Percentiles rank a stretch among this genome's conserved stretches.
These are phyloP conservation scores for Plumapathes pennacea DNA, from an alignment of 92 coral and sea anemone genomes.

Conservation along the genomic window DNA sequence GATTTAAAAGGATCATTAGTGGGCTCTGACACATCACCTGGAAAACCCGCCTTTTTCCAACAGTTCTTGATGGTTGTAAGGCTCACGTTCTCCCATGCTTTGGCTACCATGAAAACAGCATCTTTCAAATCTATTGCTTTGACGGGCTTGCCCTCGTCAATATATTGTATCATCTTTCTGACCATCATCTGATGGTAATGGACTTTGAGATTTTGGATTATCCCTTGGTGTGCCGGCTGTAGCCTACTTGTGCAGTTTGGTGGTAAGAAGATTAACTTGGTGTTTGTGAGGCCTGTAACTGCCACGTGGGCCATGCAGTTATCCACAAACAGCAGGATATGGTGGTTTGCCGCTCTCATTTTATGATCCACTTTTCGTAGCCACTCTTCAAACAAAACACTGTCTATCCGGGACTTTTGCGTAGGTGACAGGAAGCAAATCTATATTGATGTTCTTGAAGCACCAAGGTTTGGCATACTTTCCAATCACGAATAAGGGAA, in stretches of 20 bases:
- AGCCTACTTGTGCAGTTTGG: constrained; percentile 48
- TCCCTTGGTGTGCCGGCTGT: constrained; percentile 38
- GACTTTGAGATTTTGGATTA: constrained; percentile 27
- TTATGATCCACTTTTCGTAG: constrained; percentile 18
- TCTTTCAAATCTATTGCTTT: constrained; percentile 39
- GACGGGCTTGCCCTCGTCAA: constrained; percentile 33
- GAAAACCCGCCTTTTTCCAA: constrained; percentile 62
- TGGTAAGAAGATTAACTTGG: constrained; percentile 27
- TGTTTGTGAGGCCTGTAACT: constrained; percentile 31
- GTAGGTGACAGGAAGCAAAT: constrained; percentile 37
- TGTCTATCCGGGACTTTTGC: constrained; percentile 29
- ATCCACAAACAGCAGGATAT: constrained; percentile 37
- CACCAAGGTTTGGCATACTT: constrained; percentile 42
- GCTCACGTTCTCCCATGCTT: constrained; percentile 31
- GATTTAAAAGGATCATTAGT: constrained; percentile 50
- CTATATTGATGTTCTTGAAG: constrained; percentile 35
- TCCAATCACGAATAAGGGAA: constrained; percentile 35
- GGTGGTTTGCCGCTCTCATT: constrained; percentile 35
- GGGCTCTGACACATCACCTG: constrained; percentile 42
- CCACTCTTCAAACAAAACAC: constrained; percentile 27
- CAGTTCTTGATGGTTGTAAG: constrained; percentile 42
- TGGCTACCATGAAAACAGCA: constrained; percentile 56
- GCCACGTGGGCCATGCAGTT: constrained; percentile 49
- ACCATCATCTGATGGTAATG: constrained; percentile 38
- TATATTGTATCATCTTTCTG: constrained; percentile 26